Evolutionary conservation across 2,113 vertebrate species (phyloP).

Genomic region (Melanerpes formicivorus): DNA sequence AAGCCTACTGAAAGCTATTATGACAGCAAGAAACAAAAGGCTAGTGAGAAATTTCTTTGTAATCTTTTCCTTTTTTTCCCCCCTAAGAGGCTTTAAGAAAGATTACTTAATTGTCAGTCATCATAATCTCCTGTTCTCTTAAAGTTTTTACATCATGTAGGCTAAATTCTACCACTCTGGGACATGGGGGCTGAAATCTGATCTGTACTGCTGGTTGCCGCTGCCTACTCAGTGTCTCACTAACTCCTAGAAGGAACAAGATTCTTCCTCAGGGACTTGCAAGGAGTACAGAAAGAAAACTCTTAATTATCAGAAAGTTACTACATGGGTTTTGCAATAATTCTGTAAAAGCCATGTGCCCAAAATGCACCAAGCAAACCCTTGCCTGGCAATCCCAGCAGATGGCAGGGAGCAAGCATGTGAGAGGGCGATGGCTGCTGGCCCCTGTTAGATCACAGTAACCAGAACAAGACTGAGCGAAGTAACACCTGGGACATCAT

Average conservation of each 20-base stretch:
- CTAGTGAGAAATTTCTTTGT: slow-evolving; percentile 3
- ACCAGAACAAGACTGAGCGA: background rate
- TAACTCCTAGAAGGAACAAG: slow-evolving; percentile 12
- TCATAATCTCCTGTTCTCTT: slow-evolving; percentile 38
- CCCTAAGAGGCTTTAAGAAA: slow-evolving; percentile 41
- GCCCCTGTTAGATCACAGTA: background rate
- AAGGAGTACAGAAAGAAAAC: slow-evolving; percentile 5
- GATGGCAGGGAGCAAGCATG: rapidly evolving
- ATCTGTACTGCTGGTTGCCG: slow-evolving; percentile 4
- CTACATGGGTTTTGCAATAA: background rate
- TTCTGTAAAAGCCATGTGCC: background rate
- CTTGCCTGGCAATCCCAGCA: background rate
- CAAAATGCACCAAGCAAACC: background rate
- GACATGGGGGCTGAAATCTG: slow-evolving; percentile 34
- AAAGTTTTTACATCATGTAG: slow-evolving; percentile 30
- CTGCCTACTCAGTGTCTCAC: slow-evolving; percentile 43
- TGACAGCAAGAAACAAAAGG: slow-evolving; percentile 66
- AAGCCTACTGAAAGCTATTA: slow-evolving; percentile 59
- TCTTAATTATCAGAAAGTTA: background rate
- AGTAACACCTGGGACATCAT: background rate
- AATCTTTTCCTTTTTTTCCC: background rate
- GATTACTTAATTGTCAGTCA: slow-evolving; percentile 51
- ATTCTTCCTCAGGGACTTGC: slow-evolving; percentile 1
- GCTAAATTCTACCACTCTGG: slow-evolving; percentile 42
- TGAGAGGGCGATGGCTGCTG: background rate